phyloP scores from a whole-genome alignment of 2,888 invertebrate species.

The Rhabditoides inermis region DNA sequence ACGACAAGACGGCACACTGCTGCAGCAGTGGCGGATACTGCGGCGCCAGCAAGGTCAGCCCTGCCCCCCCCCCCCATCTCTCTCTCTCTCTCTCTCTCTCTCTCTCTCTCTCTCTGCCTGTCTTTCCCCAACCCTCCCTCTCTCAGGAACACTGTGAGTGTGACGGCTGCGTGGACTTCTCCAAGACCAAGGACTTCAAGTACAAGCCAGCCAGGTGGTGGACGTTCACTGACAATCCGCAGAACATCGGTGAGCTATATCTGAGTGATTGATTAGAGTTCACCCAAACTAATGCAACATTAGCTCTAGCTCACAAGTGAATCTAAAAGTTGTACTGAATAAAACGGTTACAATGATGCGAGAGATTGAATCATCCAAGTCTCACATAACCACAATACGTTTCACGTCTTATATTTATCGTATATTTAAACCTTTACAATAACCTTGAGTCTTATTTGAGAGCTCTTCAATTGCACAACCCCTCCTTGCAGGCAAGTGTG shows the following conservation, averaged over 20 bases:
- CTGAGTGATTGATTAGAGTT: neutral
- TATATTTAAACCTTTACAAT: too few species aligned
- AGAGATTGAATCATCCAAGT: too few species aligned
- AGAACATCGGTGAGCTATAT: slow-evolving; percentile 31
- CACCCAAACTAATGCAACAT: neutral
- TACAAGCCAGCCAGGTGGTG: slow-evolving; percentile 40
- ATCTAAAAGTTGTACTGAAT: too few species aligned
- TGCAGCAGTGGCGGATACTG: slow-evolving; percentile 46
- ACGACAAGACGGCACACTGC: slow-evolving; percentile 37
- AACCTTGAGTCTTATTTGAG: too few species aligned
- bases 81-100: neutral
- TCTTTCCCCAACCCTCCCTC: neutral
- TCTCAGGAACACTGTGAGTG: slow-evolving; percentile 44
- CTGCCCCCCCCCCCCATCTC: neutral
- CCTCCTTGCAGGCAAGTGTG: slow-evolving; percentile 32
- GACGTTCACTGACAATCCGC: slow-evolving; percentile 39
- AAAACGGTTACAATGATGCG: too few species aligned
- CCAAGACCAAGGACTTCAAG: slow-evolving; percentile 27
- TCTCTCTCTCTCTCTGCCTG: neutral
- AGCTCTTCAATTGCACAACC: slow-evolving; percentile 2
- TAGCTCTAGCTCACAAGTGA: neutral
- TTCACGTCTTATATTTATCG: too few species aligned
- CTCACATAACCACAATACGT: too few species aligned
- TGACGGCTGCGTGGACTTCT: slow-evolving; percentile 43
- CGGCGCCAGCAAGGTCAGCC: slow-evolving; percentile 29